Evolutionary conservation across 2,888 invertebrate genomes (phyloP).

Genomic region (Stenodema calcarata): DNA sequence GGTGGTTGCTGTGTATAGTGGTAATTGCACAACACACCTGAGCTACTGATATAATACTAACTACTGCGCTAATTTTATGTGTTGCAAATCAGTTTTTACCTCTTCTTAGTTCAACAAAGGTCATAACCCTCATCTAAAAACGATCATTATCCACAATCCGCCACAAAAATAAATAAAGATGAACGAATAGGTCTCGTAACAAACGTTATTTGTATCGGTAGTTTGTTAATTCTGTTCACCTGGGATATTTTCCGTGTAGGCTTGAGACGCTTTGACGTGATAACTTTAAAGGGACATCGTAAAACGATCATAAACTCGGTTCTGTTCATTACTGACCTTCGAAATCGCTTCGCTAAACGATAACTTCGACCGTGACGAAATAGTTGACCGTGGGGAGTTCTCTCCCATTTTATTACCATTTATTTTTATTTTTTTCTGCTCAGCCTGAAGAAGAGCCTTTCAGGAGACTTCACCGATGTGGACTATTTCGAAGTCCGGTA

Average conservation of each 20-base stretch:
- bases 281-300: slow-evolving; percentile 14
- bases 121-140: no score
- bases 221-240: not conserved
- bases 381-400: not conserved
- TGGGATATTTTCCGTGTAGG: not conserved
- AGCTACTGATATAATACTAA: no score
- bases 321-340: slow-evolving; percentile 21
- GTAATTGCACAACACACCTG: no score
- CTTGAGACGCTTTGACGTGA: not conserved
- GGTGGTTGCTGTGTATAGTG: no score
- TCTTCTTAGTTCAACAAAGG: no score
- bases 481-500: not conserved
- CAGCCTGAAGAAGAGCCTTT: not conserved
- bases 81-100: no score
- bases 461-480: not conserved
- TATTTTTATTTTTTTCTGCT: not conserved
- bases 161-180: not conserved
- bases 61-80: no score
- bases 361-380: slow-evolving; percentile 10
- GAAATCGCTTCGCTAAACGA: slow-evolving; percentile 12
- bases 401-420: slow-evolving; percentile 6
- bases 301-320: not conserved
- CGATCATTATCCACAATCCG: no score
- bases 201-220: not conserved
- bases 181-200: not conserved